Percentiles rank a stretch among this genome's conserved stretches.
Conservation (phyloP, 2,888 invertebrate genomes). For the Acrobasis suavella region DNA sequence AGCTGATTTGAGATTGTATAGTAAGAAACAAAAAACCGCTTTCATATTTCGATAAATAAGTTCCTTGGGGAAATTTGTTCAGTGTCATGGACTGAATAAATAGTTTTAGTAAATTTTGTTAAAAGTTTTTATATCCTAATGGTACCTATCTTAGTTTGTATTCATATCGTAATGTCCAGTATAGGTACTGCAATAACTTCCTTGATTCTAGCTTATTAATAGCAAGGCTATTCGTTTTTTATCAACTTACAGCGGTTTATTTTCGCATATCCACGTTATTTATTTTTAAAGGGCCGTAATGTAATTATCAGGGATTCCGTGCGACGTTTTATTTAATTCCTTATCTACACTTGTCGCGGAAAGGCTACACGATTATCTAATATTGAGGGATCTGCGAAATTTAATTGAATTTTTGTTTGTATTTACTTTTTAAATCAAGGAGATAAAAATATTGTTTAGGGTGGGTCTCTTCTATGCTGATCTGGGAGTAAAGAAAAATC, state of each 20-base stretch:
- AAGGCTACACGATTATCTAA: conserved; percentile 17
- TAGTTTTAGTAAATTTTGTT: no score
- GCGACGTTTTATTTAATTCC: conserved; percentile 10
- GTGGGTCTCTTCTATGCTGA: neutral
- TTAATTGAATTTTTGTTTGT: conserved; percentile 26
- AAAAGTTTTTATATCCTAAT: no score
- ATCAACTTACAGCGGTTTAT: conserved; percentile 24
- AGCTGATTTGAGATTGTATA: no score
- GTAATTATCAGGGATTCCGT: conserved; percentile 15
- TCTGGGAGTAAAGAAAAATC: no score
- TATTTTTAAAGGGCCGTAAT: conserved; percentile 20
- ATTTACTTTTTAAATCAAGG: conserved; percentile 15
- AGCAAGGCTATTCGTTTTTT: conserved; percentile 23
- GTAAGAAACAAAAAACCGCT: no score
- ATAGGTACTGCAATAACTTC: no score
- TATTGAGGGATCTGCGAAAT: conserved; percentile 18
- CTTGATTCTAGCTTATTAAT: neutral
- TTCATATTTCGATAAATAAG: no score
- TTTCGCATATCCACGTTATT: conserved; percentile 18
- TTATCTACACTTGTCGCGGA: conserved; percentile 1
- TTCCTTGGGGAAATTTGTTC: no score
- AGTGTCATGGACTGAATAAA: no score
- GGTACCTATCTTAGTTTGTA: no score
- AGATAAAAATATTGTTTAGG: conserved; percentile 4
- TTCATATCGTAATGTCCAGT: no score